Evolutionary conservation across 2,113 vertebrate genomes (phyloP), one percentile per base, ranked within the genome.

Genomic region (Phoenicopterus ruber): DNA sequence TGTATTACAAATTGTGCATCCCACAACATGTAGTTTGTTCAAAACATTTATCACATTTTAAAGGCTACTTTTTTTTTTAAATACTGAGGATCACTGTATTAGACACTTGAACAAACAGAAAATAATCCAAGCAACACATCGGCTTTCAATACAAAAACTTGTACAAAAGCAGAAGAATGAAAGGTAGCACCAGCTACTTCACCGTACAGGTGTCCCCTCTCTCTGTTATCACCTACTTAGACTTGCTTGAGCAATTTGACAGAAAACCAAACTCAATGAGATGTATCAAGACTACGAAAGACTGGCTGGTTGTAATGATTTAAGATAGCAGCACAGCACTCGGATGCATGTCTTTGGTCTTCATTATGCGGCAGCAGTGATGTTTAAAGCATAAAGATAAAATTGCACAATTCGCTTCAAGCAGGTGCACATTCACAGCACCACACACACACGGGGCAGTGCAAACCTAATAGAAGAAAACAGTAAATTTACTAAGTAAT

Each of bases 371-470:
- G 57, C 10, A 70, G 31, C 5, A 58, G 49, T 7, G 40, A 73
- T 18, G 36, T 78, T 72, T 72, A 80, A 77, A 86, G 76, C 54
- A 59, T 14, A 69, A 67, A 88, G 44, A 42, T 38, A 67, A 69
- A 79, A 63, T 4, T 7, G 38, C 47, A 59, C 3, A 1, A 62
- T 31, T 65, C 32, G 15, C 55, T 82, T 47, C 24, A 11, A 40
- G 54, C n/a, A 77, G 71, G 81, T 44, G 54, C 59, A 50, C 16
- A 5, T 42, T 47, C 34, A 61, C 32, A 77, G 87, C 63, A 55
- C 49, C 63, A 34, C 49, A 44, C 1, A 0, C 11, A 22, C n/a
- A n/a, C n/a, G n/a, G 31, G 54, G 29, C 44, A 36, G 17, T 1
- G 2, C 46, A 67, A 81, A 77, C 16, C 31, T 7, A 42, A 50